A percentile compares a stretch with the other conserved stretches of the same genome.
Evolutionary conservation across 2,113 vertebrate species (phyloP).

Genomic region (Gorsachius goisagi): DNA sequence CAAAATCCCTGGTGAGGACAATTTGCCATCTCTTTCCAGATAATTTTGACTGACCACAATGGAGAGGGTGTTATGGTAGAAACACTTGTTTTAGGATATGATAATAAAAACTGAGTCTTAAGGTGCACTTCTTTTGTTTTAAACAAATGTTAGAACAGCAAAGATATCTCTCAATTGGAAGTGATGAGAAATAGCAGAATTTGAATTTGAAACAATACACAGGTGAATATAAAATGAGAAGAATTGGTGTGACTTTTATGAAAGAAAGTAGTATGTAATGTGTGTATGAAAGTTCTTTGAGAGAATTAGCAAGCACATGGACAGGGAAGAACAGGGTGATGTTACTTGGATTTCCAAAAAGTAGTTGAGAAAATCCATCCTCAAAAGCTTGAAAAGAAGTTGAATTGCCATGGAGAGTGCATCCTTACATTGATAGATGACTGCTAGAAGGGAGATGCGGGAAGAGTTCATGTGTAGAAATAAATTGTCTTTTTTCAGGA

Average conservation of each 20-base stretch:
- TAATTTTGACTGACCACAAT: background rate
- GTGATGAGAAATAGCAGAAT: background rate
- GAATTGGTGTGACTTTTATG: background rate
- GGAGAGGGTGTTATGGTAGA: background rate
- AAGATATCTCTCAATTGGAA: background rate
- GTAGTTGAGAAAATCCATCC: background rate
- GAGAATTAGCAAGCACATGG: background rate
- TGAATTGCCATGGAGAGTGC: background rate
- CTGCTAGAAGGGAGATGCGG: background rate
- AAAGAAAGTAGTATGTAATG: background rate
- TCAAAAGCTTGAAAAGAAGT: background rate
- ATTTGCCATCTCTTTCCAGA: background rate
- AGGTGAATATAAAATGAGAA: background rate
- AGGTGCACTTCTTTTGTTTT: background rate
- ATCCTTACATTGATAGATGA: background rate
- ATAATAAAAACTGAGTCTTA: background rate
- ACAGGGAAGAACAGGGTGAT: background rate
- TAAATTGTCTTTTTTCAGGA: background rate
- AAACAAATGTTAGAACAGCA: background rate
- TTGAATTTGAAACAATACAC: background rate
- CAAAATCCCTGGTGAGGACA: background rate
- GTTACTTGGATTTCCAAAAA: background rate
- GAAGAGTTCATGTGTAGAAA: background rate
- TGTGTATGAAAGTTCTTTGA: background rate
- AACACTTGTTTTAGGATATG: background rate